These are phyloP conservation scores for Stenichneumon culpator DNA, from an alignment of 2,888 invertebrate species.

Conservation along the genomic window DNA sequence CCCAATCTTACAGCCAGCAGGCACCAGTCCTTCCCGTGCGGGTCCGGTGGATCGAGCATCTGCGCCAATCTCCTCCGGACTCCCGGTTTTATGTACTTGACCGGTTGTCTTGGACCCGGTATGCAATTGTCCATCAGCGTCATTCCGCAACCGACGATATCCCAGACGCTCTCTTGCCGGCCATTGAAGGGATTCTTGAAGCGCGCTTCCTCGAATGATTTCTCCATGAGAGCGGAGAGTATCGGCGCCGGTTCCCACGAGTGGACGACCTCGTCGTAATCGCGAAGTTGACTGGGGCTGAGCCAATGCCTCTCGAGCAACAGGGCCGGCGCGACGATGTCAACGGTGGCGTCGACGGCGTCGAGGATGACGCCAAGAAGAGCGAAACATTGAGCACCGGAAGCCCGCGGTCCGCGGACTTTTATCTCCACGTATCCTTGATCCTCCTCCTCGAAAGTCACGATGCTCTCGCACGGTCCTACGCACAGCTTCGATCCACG, in stretches of 20 bases:
- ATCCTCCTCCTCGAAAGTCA: conserved; percentile 87
- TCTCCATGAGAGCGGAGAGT: conserved; percentile 80
- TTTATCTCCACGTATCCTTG: conserved; percentile 88
- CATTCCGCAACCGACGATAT: conserved; percentile 82
- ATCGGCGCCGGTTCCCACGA: conserved; percentile 82
- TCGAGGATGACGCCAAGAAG: conserved; percentile 90
- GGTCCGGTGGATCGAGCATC: conserved; percentile 90
- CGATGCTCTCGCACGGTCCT: conserved; percentile 89
- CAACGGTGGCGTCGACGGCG: conserved; percentile 87
- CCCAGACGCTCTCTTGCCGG: conserved; percentile 82
- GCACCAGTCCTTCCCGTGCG: conserved; percentile 92
- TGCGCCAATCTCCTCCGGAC: conserved; percentile 88
- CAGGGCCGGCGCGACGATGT: conserved; percentile 89
- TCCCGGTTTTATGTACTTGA: conserved; percentile 88
- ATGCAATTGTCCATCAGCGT: conserved; percentile 80
- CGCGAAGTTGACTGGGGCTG: conserved; percentile 87
- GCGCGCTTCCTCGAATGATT: conserved; percentile 79
- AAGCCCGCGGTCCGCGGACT: conserved; percentile 88
- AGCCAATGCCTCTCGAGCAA: conserved; percentile 89
- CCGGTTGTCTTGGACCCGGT: conserved; percentile 82
- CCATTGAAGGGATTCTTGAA: conserved; percentile 83
- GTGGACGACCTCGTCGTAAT: conserved; percentile 83
- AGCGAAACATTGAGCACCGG: conserved; percentile 88
- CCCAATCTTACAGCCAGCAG: conserved; percentile 90
- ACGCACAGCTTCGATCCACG: conserved; percentile 90